Base-by-base conservation (phyloP, 2,888 invertebrate species). In the Gymnoscelis rufifasciata region DNA sequence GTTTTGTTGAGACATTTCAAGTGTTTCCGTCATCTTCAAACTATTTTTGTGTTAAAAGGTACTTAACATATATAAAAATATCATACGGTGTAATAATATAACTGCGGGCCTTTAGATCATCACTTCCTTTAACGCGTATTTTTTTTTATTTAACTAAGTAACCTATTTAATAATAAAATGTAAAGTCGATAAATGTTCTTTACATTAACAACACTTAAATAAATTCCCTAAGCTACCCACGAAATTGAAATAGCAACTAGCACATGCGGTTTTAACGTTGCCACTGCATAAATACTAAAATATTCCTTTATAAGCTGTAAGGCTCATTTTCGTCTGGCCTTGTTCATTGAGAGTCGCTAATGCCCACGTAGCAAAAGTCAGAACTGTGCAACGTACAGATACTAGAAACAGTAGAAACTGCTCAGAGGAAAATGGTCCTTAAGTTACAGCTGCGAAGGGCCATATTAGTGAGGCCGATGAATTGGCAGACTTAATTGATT, bases 401-500 rank as follows among this genome's bases (percentile, higher is more conserved):
- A 15, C 15, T 15, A 11, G 5, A 33, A 5, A 33, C 6, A 14
- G 6, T 10, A 11, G 15, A 12, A 1, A n/a, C 15, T 10, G 19
- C 1, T 35, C 19, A 10, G 19, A 10, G n/a, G 7, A 7, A 26
- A 4, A 10, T 35, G 35, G 35, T 11, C 35, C 35, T 14, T 35
- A 35, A 19, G 5, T 35, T 11, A 11, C 7, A 19, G 11, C 35
- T 10, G 15, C 0, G 35, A 23, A 7, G 15, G 35, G 15, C 10
- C 35, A 35, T 7, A 10, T 19, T 35, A 10, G 15, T 15, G 19
- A 19, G 35, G 35, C 30, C 38, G 5, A 24, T 19, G 19, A 27
- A 28, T 19, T 33, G 27, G 36, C 50, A 59, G 54, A 58, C 57
- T 65, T 67, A 71, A 73, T 68, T 70, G 66, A 74, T 66, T 64